Evolutionary conservation across 1,140 invertebrate genomes (phyloP), one percentile per base, ranked within the genome.

Genomic region (Pseudachorutes palmiensis): DNA sequence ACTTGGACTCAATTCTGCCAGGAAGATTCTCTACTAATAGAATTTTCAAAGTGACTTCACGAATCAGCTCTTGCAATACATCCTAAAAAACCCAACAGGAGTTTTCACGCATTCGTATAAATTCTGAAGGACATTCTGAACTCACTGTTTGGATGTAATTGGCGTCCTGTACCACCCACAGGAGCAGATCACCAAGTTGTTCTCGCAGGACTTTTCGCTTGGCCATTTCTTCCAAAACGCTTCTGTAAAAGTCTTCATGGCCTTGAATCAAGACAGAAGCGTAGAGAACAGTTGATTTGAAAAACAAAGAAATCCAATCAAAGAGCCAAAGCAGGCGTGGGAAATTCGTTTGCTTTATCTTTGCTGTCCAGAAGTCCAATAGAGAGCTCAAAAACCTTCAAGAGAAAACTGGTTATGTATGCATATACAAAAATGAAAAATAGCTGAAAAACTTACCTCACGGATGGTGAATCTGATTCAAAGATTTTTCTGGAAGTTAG

Each of bases 241-340:
- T 28, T 22, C 58, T 31, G 58, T 68, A 72, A 66, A 72, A 70
- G 19, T 70, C 63, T 32, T 36, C 29, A 28, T 70, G 31, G 5
- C 22, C 22, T 41, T 70, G 26, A 12, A 61, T 61, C 9, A 72
- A 49, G 24, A 72, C n/a, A 2, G 65, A 64, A 1, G 68, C 51
- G 65, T 70, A 73, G 32, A 65, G 61, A 45, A 61, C 33, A 9
- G 66, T 57, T 22, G 63, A 60, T 66, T 67, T 70, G 16, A 73
- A n/a, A 63, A 73, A 73, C 30, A 58, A 59, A n/a, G 65, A 60
- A 36, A 73, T 64, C 71, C 71, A 73, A 19, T 68, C 66, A 26
- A 59, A 45, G 33, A 68, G 29, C 68, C 68, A 72, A 14, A 60
- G 30, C 22, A 30, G 32, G 32, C 31, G 19, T 16, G 32, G 36